Conservation (phyloP, 2,113 vertebrate genomes). For the Lycocorax pyrrhopterus region DNA sequence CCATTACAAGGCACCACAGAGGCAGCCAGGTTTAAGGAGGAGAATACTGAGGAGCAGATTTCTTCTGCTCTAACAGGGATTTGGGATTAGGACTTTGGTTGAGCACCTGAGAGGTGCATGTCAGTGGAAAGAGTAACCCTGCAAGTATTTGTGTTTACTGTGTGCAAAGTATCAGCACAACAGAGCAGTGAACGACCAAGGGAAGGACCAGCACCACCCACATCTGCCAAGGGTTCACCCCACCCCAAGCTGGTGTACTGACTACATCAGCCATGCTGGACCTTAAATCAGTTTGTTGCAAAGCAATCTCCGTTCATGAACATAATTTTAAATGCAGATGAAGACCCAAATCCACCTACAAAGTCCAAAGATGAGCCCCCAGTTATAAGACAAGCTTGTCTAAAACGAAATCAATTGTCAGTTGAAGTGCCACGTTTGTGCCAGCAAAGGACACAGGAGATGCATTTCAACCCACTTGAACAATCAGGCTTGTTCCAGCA, state of each 20-base stretch:
- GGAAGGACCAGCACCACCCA: background rate
- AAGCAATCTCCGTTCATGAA: background rate
- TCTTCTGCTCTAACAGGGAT: background rate
- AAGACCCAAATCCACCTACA: background rate
- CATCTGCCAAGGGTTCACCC: background rate
- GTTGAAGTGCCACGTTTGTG: background rate
- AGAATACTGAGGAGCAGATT: background rate
- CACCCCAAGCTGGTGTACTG: background rate
- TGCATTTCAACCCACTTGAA: background rate
- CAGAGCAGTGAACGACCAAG: background rate
- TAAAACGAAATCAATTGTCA: background rate
- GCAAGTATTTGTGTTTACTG: background rate
- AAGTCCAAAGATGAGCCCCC: background rate
- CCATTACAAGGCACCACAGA: background rate
- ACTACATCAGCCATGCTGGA: background rate
- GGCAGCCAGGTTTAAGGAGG: background rate
- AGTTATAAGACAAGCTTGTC: background rate
- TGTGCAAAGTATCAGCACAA: background rate
- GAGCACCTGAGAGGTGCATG: background rate
- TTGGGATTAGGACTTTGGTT: background rate
- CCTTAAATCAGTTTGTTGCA: background rate
- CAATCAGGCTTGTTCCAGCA: background rate
- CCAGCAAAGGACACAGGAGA: background rate
- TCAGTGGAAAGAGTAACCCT: background rate
- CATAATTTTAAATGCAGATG: background rate